These are phyloP conservation scores for Acrocephalus arundinaceus DNA, from an alignment of 2,113 vertebrate genomes.

Conservation along the genomic window DNA sequence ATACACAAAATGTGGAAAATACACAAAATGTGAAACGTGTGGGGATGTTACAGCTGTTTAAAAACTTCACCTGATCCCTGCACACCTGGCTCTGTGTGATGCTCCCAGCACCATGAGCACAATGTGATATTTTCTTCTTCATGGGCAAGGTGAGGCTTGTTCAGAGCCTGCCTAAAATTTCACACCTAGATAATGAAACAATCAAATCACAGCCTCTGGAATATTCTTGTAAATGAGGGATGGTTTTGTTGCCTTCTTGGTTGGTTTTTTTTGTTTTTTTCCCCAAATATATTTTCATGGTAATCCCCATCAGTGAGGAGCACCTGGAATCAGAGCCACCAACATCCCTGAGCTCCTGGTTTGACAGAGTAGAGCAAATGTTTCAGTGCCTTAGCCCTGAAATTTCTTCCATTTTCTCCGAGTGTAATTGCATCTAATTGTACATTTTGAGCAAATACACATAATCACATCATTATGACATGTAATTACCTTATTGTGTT, in stretches of 20 bases:
- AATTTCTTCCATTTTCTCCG: constrained; percentile 4
- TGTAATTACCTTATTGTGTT: constrained; percentile 57
- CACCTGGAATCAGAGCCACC: neutral
- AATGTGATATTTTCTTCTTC: neutral
- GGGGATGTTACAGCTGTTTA: neutral
- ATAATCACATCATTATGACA: constrained; percentile 56
- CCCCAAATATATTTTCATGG: neutral
- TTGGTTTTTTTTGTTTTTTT: neutral
- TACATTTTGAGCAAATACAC: constrained; percentile 42
- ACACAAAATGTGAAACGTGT: too few species aligned
- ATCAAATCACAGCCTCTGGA: neutral
- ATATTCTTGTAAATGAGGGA: neutral
- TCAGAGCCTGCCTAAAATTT: neutral
- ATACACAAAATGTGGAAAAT: too few species aligned
- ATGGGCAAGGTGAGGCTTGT: neutral
- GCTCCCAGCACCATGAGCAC: neutral
- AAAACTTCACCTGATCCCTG: neutral
- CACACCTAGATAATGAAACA: constrained; percentile 3
- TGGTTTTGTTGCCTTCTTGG: neutral
- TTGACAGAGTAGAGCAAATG: neutral
- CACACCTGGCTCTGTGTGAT: neutral
- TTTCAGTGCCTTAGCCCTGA: neutral
- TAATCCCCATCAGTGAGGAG: neutral
- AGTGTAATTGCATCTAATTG: constrained; percentile 45
- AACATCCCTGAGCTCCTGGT: neutral